Percentiles rank a stretch among this genome's conserved stretches.
phyloP scores from a whole-genome alignment of 2,113 vertebrate genomes.

The Anhinga anhinga region DNA sequence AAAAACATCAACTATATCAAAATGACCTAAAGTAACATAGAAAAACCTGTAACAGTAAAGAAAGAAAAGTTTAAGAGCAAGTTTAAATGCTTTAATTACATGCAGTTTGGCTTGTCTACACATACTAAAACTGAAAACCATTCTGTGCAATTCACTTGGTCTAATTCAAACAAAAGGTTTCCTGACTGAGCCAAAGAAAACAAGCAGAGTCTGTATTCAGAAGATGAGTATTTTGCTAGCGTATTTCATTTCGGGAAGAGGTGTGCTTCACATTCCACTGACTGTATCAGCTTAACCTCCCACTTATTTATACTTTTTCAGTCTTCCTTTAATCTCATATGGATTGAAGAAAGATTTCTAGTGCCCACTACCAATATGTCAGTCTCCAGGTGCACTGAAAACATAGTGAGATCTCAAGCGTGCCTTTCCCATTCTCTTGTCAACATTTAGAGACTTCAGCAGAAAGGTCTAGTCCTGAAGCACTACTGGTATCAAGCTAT shows the following conservation, averaged over 20 bases:
- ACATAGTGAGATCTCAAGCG: background rate
- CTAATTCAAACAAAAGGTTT: slow-evolving; percentile 18
- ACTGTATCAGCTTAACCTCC: background rate
- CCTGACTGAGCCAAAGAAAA: slow-evolving; percentile 12
- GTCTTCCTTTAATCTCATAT: background rate
- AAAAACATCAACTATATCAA: background rate
- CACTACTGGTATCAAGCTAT: background rate
- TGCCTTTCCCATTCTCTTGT: background rate
- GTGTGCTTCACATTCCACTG: background rate
- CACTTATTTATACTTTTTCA: background rate
- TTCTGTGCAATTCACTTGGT: background rate
- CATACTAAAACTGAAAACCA: background rate
- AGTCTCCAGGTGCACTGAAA: background rate
- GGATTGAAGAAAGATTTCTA: background rate
- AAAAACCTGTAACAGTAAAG: background rate
- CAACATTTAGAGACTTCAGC: background rate
- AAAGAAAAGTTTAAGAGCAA: background rate
- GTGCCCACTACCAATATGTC: background rate
- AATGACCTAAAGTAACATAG: background rate
- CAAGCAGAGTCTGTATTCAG: background rate
- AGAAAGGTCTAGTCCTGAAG: background rate
- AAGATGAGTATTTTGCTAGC: background rate
- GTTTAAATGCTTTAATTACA: background rate
- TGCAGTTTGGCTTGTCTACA: background rate
- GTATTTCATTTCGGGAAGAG: background rate